Percentiles rank a stretch among this genome's conserved stretches.
phyloP scores from a whole-genome alignment of 2,797 vertebrate species.

The Pseudochirops cupreus region DNA sequence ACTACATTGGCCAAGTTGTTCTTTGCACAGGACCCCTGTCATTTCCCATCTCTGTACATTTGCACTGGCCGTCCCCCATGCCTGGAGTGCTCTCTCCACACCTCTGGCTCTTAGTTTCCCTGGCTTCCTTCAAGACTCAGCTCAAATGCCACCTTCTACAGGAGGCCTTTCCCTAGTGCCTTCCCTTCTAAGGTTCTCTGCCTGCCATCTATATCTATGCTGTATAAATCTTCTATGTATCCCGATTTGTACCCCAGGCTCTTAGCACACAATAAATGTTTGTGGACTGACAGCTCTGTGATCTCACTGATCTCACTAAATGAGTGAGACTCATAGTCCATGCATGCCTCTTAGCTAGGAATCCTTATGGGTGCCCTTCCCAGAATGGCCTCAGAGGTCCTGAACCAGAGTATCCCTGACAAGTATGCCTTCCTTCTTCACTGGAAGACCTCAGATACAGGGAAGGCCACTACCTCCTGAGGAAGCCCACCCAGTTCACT shows the following conservation, averaged over 20 bases:
- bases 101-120: background rate
- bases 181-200: background rate
- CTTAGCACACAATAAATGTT: background rate
- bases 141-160: background rate
- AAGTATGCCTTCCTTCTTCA: background rate
- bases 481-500: background rate
- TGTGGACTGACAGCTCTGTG: background rate
- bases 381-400: background rate
- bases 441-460: background rate
- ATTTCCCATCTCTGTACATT: background rate
- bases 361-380: background rate
- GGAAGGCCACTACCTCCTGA: background rate
- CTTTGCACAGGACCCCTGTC: background rate
- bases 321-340: background rate
- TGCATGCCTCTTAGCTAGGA: background rate
- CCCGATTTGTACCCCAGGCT: background rate
- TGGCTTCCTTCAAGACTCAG: background rate
- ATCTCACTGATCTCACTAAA: background rate
- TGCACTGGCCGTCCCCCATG: background rate
- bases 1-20: background rate
- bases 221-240: background rate
- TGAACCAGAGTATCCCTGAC: background rate
- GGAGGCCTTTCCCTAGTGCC: background rate
- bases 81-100: background rate
- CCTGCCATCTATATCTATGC: background rate